phyloP scores from a whole-genome alignment of 2,797 vertebrate genomes.

The Coendou prehensilis region DNA sequence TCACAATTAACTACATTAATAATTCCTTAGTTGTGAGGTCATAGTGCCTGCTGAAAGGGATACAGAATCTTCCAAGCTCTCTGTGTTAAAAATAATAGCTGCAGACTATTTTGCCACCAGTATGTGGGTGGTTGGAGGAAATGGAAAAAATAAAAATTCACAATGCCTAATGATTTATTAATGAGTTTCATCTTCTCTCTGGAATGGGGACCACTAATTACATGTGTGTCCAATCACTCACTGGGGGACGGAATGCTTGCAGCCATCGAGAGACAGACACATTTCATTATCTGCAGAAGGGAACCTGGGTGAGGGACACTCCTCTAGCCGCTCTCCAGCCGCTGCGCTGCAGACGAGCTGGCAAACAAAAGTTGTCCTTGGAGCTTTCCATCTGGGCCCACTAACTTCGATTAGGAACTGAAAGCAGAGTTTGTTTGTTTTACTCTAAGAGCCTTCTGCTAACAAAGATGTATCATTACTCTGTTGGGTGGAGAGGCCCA shows the following conservation, averaged over 20 bases:
- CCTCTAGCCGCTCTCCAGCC: neutral
- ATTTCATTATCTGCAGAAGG: constrained; percentile 65
- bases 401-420: constrained; percentile 69
- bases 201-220: constrained; percentile 76
- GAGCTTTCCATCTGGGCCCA: constrained; percentile 64
- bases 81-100: constrained; percentile 81
- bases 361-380: constrained; percentile 66
- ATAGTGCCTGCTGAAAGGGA: constrained; percentile 37
- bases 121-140: constrained; percentile 82
- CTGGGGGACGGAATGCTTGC: constrained; percentile 72
- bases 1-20: constrained; percentile 74
- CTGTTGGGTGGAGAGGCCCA: neutral
- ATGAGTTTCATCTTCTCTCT: constrained; percentile 81
- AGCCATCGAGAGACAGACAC: constrained; percentile 68
- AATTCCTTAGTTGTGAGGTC: constrained; percentile 75
- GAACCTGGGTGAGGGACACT: constrained; percentile 27
- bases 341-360: constrained; percentile 65
- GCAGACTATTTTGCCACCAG: constrained; percentile 69
- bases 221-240: constrained; percentile 80
- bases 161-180: constrained; percentile 84
- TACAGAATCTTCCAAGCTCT: constrained; percentile 61
- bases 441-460: constrained; percentile 64
- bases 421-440: constrained; percentile 74
- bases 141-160: constrained; percentile 78
- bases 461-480: neutral